Conservation (phyloP, 2,797 vertebrate genomes). For the Lagorchestes hirsutus region DNA sequence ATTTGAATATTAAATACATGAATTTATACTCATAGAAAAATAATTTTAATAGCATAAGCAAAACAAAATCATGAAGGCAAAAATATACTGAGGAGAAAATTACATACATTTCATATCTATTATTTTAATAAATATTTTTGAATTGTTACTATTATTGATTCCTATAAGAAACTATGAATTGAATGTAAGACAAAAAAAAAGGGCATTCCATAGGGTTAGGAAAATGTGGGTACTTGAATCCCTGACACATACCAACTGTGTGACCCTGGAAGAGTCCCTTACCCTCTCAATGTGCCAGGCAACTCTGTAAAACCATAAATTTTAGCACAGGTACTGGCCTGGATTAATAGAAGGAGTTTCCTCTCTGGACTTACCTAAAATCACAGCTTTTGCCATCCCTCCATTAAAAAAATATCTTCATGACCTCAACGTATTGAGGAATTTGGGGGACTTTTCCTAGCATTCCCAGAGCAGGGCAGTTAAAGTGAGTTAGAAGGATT, state of each 20-base stretch:
- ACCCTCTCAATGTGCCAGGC: not conserved
- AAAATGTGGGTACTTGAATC: not conserved
- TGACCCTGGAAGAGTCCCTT: not conserved
- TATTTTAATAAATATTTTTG: not conserved
- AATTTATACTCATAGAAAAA: not conserved
- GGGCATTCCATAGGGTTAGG: not conserved
- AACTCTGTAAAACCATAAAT: not conserved
- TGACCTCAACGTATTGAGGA: not conserved
- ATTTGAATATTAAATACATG: not conserved
- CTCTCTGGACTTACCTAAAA: not conserved
- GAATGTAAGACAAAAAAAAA: not conserved
- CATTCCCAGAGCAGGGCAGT: fast-evolving
- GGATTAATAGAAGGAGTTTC: not conserved
- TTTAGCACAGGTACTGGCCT: not conserved
- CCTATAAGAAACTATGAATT: not conserved
- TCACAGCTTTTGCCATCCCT: not conserved
- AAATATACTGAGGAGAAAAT: not conserved
- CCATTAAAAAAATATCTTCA: not conserved
- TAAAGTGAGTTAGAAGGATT: not conserved
- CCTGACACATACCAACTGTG: not conserved
- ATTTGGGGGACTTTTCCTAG: not conserved
- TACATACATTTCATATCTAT: not conserved
- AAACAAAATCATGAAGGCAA: not conserved
- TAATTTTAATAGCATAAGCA: not conserved
- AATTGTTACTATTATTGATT: not conserved